Conservation (phyloP, 2,797 vertebrate genomes). For the Heterohyrax brucei region DNA sequence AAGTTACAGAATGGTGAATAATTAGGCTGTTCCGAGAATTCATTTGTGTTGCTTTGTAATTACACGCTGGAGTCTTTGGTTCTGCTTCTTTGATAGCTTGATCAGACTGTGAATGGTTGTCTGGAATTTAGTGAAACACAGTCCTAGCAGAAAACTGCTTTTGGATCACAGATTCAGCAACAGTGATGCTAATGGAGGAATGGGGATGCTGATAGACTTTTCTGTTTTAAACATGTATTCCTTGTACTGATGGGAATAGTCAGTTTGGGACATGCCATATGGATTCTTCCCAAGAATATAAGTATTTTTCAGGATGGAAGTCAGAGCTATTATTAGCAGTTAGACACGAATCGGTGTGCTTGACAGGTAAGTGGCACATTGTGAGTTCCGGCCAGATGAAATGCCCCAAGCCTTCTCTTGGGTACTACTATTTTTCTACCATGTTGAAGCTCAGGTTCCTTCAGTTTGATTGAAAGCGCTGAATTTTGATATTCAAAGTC, state of each 20-base stretch:
- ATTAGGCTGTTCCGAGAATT: slow-evolving; percentile 64
- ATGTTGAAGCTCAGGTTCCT: slow-evolving; percentile 52
- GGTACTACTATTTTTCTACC: neutral
- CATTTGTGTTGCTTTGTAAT: slow-evolving; percentile 62
- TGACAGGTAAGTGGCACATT: neutral
- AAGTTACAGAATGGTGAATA: slow-evolving; percentile 71
- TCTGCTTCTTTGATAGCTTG: slow-evolving; percentile 59
- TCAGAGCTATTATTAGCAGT: slow-evolving; percentile 22
- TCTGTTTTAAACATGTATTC: neutral
- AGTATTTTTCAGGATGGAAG: slow-evolving; percentile 47
- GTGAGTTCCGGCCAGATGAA: neutral
- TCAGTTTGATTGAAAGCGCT: slow-evolving; percentile 50
- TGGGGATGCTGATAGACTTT: slow-evolving; percentile 31
- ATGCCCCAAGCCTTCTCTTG: neutral
- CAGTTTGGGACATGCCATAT: slow-evolving; percentile 42
- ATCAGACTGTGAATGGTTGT: slow-evolving; percentile 53
- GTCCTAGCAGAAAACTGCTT: slow-evolving; percentile 48
- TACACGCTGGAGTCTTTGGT: slow-evolving; percentile 60
- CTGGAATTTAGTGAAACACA: slow-evolving; percentile 65
- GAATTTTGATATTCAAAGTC: slow-evolving; percentile 49
- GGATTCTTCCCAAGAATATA: slow-evolving; percentile 45
- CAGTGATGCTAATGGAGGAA: neutral
- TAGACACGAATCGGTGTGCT: neutral
- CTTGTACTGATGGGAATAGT: slow-evolving; percentile 70
- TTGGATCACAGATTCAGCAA: slow-evolving; percentile 24